Evolutionary conservation across 2,888 invertebrate genomes (phyloP), one percentile per base, ranked within the genome.

Genomic region (Calliscelio sp.): DNA sequence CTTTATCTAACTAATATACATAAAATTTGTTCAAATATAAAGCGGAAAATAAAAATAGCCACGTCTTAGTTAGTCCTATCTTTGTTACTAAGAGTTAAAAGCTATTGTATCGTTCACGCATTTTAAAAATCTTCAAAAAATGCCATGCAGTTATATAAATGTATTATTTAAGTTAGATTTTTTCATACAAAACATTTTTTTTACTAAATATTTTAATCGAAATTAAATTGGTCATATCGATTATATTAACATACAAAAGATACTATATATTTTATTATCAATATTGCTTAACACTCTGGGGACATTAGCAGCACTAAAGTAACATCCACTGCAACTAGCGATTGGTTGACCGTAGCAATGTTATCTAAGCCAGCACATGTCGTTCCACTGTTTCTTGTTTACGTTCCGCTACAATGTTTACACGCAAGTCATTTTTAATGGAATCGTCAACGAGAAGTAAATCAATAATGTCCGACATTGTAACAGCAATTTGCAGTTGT

Each of bases 311-410:
- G 28, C 35, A 65, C 25, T 55, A 49, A 73, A 35, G 66, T 66
- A 53, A 46, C 25, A 35, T 55, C 32, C 25, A 49, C 57, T 11
- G 46, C 16, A 49, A 41, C 61, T 63, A 16, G 41, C 44, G 44
- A 65, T 55, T 66, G 65, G 49, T 44, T 59, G 68, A 59, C 38
- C 57, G 51, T 59, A 35, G 66, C 10, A 57, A 28, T 41, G 77
- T 68, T 68, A 77, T 66, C 68, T 68, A 68, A 75, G n/a, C 57
- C 68, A 61, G 55, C 57, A 75, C 46, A 53, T 68, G 68, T 65
- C 18, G 35, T 70, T 41, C 49, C 68, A 35, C 18, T 25, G 44
- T 44, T 79, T 59, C 59, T 35, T 57, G 24, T 66, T 77, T 78
- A 66, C 38, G 59, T 70, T 68, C 10, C 53, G 61, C 35, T 44